Percentiles rank a stretch among this genome's conserved stretches.
Conservation (phyloP, 1,140 invertebrate genomes). For the Scylla paramamosain region DNA sequence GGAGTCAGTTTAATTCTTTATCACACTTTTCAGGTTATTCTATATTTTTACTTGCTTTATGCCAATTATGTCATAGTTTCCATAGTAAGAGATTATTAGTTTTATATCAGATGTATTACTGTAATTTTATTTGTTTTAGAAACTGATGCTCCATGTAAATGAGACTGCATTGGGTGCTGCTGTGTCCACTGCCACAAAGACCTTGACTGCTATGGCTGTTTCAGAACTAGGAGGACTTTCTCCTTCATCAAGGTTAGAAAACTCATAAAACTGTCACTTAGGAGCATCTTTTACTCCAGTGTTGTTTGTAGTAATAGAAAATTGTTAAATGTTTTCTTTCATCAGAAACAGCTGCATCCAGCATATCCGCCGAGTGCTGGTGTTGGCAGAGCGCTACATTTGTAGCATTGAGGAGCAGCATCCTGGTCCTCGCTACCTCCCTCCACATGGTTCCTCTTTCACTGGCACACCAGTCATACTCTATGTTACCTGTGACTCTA, state of each 20-base stretch:
- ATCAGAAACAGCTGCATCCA: conserved; percentile 78
- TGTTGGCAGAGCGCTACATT: conserved; percentile 82
- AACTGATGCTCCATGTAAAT: conserved; percentile 78
- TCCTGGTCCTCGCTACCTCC: conserved; percentile 80
- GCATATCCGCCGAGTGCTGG: conserved; percentile 81
- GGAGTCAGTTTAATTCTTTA: no score
- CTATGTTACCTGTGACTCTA: conserved; percentile 80
- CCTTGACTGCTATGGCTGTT: conserved; percentile 81
- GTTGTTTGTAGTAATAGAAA: neutral
- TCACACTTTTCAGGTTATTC: no score
- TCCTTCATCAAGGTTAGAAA: conserved; percentile 80
- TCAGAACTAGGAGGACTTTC: conserved; percentile 80
- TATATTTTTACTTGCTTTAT: no score
- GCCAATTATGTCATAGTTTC: no score
- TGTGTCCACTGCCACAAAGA: conserved; percentile 81
- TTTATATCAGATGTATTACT: neutral
- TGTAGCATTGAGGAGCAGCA: conserved; percentile 82
- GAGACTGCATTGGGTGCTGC: conserved; percentile 80
- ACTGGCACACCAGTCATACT: conserved; percentile 81
- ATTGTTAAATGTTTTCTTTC: conserved; percentile 75
- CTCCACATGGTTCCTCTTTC: conserved; percentile 83
- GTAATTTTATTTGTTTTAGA: conserved; percentile 41
- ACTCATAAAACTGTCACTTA: neutral
- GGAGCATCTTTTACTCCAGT: no score
- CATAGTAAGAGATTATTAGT: no score